Evolutionary conservation across 1,140 invertebrate species (phyloP).

Genomic region (Pachyrhynchus sulphureomaculatus): DNA sequence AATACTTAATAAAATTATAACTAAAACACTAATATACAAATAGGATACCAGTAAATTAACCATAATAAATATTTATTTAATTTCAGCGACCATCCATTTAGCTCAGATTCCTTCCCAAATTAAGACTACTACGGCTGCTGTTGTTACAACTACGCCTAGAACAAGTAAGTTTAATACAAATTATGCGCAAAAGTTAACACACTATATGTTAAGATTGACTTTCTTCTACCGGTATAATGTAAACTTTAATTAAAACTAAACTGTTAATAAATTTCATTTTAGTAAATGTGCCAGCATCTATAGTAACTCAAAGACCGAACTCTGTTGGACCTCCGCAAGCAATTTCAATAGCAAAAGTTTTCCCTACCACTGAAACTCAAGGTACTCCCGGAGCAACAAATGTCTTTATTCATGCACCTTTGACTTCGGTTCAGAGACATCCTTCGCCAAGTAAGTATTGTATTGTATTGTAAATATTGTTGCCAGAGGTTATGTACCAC

Average conservation of each 20-base stretch:
- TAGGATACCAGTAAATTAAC: no score
- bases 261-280: no score
- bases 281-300: slow-evolving; percentile 46
- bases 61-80: no score
- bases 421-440: slow-evolving; percentile 36
- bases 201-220: no score
- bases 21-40: no score
- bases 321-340: slow-evolving; percentile 43
- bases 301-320: slow-evolving; percentile 44
- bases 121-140: slow-evolving; percentile 36
- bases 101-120: slow-evolving; percentile 42
- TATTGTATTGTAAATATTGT: no score
- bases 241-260: no score
- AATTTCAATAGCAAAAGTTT: slow-evolving; percentile 48
- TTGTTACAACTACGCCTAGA: slow-evolving; percentile 37
- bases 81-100: slow-evolving; percentile 46
- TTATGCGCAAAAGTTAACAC: no score
- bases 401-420: slow-evolving; percentile 43
- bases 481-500: no score
- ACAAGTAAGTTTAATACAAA: slow-evolving; percentile 49
- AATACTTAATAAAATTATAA: no score
- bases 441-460: slow-evolving; percentile 45
- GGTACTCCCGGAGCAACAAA: slow-evolving; percentile 31
- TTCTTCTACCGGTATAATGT: no score
- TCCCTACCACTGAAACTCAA: slow-evolving; percentile 42